phyloP scores from a whole-genome alignment of 92 coral and sea anemone genomes.

The Epizoanthus ramosus region DNA sequence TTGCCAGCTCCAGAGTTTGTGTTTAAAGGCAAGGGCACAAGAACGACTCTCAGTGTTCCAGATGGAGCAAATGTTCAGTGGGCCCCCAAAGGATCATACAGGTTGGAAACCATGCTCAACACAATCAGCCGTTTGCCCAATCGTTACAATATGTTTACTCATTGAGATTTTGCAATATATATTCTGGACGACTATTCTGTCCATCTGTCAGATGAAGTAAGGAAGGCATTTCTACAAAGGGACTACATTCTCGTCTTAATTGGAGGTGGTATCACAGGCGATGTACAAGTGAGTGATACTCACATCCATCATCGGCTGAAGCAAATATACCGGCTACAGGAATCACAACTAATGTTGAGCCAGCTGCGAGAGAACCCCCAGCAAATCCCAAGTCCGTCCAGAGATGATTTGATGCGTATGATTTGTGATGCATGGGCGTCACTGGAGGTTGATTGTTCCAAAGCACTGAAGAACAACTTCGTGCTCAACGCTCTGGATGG shows the following conservation, averaged over 20 bases:
- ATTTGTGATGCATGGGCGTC: conserved; percentile 36
- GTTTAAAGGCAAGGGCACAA: conserved; percentile 32
- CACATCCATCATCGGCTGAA: conserved; percentile 46
- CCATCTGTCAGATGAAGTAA: conserved; percentile 33
- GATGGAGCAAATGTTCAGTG: conserved; percentile 32
- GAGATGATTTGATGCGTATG: conserved; percentile 40
- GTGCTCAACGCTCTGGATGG: conserved; percentile 36
- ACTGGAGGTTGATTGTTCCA: conserved; percentile 24
- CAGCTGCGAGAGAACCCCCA: conserved; percentile 47
- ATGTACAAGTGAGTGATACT: conserved; percentile 45
- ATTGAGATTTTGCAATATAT: conserved; percentile 36
- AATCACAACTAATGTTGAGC: conserved; percentile 45
- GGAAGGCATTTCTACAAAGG: conserved; percentile 45
- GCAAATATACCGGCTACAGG: conserved; percentile 21
- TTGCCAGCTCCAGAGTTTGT: conserved; percentile 38
- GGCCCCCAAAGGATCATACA: conserved; percentile 34
- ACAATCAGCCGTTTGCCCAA: conserved; percentile 36
- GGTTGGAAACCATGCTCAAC: conserved; percentile 36
- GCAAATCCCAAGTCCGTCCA: conserved; percentile 38
- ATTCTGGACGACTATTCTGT: conserved; percentile 46
- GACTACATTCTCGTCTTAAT: conserved; percentile 35
- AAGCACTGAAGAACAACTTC: conserved; percentile 48
- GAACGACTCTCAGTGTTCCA: conserved; percentile 36
- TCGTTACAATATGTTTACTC: conserved; percentile 38
- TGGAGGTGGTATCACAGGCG: conserved; percentile 44